These are phyloP conservation scores for Epinephelus lanceolatus DNA, from an alignment of 2,113 vertebrate species.

Conservation along the genomic window DNA sequence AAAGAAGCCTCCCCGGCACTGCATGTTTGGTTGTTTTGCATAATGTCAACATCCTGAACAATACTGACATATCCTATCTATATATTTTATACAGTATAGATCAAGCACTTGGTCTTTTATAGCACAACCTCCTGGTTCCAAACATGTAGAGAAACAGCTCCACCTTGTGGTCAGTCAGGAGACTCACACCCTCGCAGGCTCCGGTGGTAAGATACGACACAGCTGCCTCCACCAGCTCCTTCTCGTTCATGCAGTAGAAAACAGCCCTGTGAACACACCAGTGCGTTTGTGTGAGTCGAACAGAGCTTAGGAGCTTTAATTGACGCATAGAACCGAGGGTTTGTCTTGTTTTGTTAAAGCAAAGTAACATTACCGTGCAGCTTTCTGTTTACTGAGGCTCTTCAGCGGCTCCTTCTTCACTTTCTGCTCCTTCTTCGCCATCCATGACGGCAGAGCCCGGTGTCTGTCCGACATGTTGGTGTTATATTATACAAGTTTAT, in stretches of 20 bases:
- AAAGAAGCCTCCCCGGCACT: too few relatives aligned
- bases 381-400: slow-evolving; percentile 46
- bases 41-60: not conserved
- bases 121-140: not conserved
- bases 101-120: not conserved
- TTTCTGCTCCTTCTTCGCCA: slow-evolving; percentile 56
- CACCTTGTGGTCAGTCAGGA: slow-evolving; percentile 51
- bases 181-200: not conserved
- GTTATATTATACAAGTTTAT: fast-evolving
- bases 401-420: slow-evolving; percentile 42
- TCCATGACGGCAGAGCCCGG: slow-evolving; percentile 81
- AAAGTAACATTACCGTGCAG: slow-evolving; percentile 46
- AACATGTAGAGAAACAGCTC: slow-evolving; percentile 1
- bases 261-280: slow-evolving; percentile 55
- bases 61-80: not conserved
- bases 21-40: not conserved
- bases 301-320: fast-evolving
- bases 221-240: slow-evolving; percentile 79
- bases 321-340: not conserved
- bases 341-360: too few relatives aligned
- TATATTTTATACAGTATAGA: not conserved
- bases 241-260: slow-evolving; percentile 83
- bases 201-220: slow-evolving; percentile 33
- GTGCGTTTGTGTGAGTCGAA: not conserved
- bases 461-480: slow-evolving; percentile 63